Base-by-base conservation (phyloP, 2,888 invertebrate species). In the Coleophora flavipennella region DNA sequence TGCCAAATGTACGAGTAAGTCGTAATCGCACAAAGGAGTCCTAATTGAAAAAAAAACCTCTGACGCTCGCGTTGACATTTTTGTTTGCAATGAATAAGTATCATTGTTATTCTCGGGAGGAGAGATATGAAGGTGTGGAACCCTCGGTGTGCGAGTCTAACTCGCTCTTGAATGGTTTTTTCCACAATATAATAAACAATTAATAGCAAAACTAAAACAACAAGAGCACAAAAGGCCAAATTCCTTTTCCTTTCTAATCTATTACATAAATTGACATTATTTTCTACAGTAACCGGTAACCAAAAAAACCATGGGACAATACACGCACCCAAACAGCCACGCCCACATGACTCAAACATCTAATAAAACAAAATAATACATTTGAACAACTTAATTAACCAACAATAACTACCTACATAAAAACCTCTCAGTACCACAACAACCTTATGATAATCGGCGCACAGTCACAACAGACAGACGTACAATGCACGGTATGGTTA, bases 271-370 rank as follows among this genome's bases (percentile, higher is more conserved):
- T 36, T 36, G 35, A 33, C 41, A 44, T 52, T 51, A 52, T 55
- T 52, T 46, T 45, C 45, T 40, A 42, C 43, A 43, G 41, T 46
- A 40, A 42, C 40, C 40, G 43, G 36, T 36, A 8, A 33, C 42
- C 36, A 49, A 46, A 49, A 53, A 49, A 43, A n/a, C n/a, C 49
- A 40, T 14, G 38, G 42, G 20, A 20, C 20, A 20, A 20, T 20
- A 58, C 50, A 48, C 52, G 55, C 55, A 53, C 43, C 44, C 45
- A 55, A 61, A 61, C 59, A 48, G 54, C 49, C 63, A 67, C 72
- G 55, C 69, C 75, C 53, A 72, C 68, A 55, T 76, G 65, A 71
- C 74, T 69, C 58, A 71, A 38, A 67, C 66, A 64, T 64, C 61
- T 55, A 69, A 71, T 72, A 66, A 60, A 68, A 67, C 49, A 61